Evolutionary conservation across 1,140 invertebrate species (phyloP), one percentile per base, ranked within the genome.

Genomic region (Zaprionus lachaisei): DNA sequence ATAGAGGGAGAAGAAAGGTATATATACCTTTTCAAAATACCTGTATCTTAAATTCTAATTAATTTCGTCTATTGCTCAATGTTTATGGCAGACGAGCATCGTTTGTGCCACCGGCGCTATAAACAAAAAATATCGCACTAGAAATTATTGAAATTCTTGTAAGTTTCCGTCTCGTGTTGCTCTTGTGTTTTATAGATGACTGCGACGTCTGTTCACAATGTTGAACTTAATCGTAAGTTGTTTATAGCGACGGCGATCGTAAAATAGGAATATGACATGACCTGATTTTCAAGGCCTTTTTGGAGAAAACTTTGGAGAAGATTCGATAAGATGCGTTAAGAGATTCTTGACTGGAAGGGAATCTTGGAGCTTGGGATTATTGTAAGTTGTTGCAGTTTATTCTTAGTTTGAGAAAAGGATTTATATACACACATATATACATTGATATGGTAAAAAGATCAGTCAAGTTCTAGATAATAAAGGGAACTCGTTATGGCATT

Each of bases 121-220:
- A 85, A 85, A 84, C 82, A 84, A 84, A 84, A 84, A 72, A 72
- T 66, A 79, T 77, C 60, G 57, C 68, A 72, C 56, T 86, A 86
- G 67, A 81, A 86, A 82, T 85, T 49, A 82, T 82, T 86, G 44
- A 74, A 55, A 79, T 81, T 79, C 70, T 65, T 65, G 26, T 54
- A 58, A 54, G 64, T 65, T 70, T 57, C 37, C 28, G 28, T 56
- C 31, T 64, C 47, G 62, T 77, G 38, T 65, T 74, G 64, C n/a
- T 44, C 65, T 47, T 71, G 44, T 51, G 64, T 37, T 60, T 71
- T 69, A 67, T 37, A 55, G 66, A n/a, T 47, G 17, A 44, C 54
- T 61, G 67, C 67, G 67, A 63, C 67, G 72, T 70, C 58, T 71
- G 54, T 67, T 41, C 28, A 62, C 56, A 55, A 68, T 68, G 17